phyloP scores from a whole-genome alignment of 2,888 invertebrate genomes.

The Eupithecia inturbata region DNA sequence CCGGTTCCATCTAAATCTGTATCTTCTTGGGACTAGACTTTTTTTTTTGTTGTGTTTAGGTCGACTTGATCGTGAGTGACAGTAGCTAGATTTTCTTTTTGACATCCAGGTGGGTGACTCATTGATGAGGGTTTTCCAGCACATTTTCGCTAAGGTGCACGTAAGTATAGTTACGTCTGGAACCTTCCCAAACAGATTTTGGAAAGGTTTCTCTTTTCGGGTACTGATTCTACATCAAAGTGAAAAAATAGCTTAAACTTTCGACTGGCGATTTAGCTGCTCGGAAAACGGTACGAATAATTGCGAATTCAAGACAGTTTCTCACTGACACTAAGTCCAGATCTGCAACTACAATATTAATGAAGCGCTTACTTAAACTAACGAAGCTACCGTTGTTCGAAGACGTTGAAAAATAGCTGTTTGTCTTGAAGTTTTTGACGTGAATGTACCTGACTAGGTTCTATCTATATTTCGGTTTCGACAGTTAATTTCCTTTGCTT shows the following conservation, averaged over 20 bases:
- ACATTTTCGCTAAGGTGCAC: not conserved
- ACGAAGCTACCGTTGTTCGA: conserved; percentile 45
- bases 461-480: conserved; percentile 2
- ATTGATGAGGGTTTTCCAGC: not conserved
- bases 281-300: conserved; percentile 20
- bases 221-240: not conserved
- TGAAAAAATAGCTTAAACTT: not conserved
- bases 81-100: not conserved
- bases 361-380: conserved; percentile 53
- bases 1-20: not conserved
- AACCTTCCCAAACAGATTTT: not conserved
- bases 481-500: conserved; percentile 6
- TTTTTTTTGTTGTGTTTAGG: not conserved
- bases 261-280: not conserved
- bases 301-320: conserved; percentile 31
- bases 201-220: not conserved
- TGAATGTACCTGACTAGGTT: conserved; percentile 26
- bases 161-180: no score
- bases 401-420: conserved; percentile 49
- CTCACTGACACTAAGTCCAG: conserved; percentile 54
- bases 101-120: not conserved
- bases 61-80: not conserved
- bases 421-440: conserved; percentile 62
- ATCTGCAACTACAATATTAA: conserved; percentile 55
- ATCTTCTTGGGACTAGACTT: not conserved